Conservation (phyloP, 2,797 vertebrate genomes). For the Pteronotus mesoamericanus region DNA sequence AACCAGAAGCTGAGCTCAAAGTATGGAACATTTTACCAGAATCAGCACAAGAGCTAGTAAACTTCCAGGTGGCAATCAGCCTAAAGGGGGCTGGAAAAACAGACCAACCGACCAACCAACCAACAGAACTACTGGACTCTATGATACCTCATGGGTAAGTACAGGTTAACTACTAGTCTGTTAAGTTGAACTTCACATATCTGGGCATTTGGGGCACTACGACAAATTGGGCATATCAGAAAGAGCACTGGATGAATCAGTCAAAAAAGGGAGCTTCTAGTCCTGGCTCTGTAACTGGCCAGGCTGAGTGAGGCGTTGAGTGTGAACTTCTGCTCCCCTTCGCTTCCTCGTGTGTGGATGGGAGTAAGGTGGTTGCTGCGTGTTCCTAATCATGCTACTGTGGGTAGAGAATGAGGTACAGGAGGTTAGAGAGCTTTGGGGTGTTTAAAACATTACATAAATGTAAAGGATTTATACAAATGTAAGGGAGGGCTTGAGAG, state of each 20-base stretch:
- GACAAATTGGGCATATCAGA: neutral
- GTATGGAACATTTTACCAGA: neutral
- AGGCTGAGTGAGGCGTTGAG: neutral
- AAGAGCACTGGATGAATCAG: neutral
- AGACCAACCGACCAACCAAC: neutral
- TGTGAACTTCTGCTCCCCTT: neutral
- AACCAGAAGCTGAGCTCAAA: neutral
- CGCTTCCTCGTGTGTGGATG: neutral
- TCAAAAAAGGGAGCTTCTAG: neutral
- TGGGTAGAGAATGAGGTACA: conserved; percentile 31
- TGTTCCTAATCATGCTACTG: neutral
- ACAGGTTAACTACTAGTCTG: neutral
- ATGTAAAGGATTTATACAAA: neutral
- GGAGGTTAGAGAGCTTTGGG: conserved; percentile 39
- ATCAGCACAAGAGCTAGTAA: neutral
- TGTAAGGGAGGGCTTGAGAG: neutral
- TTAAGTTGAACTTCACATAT: neutral
- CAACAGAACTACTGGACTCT: neutral
- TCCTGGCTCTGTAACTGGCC: neutral
- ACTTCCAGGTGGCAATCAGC: neutral
- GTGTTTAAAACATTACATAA: neutral
- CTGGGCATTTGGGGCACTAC: neutral
- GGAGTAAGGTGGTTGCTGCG: neutral
- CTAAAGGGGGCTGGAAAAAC: neutral
- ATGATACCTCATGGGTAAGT: neutral